Base-by-base conservation (phyloP, 2,888 invertebrate species). In the Aleiodes testaceus region DNA sequence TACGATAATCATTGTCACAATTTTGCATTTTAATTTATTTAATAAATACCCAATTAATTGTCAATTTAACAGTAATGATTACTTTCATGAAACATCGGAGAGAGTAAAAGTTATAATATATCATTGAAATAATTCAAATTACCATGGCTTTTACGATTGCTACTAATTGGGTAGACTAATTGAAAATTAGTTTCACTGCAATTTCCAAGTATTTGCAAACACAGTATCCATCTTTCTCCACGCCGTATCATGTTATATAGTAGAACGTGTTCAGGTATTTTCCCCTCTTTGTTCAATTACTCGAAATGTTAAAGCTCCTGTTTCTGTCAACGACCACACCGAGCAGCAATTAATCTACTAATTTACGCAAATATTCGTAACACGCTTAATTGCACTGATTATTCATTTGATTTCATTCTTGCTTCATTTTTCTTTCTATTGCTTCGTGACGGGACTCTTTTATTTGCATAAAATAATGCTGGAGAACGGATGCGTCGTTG, bases 371-470 rank as follows among this genome's bases (percentile, higher is more conserved):
- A 74, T 72, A 73, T 74, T 73, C 72, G 68, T 75, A 61, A 72
- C 70, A 59, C 70, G 70, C 72, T 74, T 77, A 74, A 75, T 77
- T 72, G 74, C 72, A 67, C 69, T 70, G 74, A 77, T 77, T 75
- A 74, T 72, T 74, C 73, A 70, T 73, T 66, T 42, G 67, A 64
- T 44, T 64, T 59, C 9, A 30, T 47, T 47, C 20, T n/a, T 67
- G 2, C 49, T 16, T 16, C 49, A 14, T 16, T n/a, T 49, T n/a
- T 16, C 49, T 59, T 42, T 42, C 6, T 16, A n/a, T 18, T 42
- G 59, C 36, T 30, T 2, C 26, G 26, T 30, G 36, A 36, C 36
- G 36, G 16, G 59, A 59, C 42, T 59, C 16, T 59, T 59, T 59
- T 36, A 59, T 59, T 59, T 36, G 59, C 42, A 55, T 55, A 14